Conservation (phyloP, 1,140 invertebrate genomes). For the Drosophila auraria region DNA sequence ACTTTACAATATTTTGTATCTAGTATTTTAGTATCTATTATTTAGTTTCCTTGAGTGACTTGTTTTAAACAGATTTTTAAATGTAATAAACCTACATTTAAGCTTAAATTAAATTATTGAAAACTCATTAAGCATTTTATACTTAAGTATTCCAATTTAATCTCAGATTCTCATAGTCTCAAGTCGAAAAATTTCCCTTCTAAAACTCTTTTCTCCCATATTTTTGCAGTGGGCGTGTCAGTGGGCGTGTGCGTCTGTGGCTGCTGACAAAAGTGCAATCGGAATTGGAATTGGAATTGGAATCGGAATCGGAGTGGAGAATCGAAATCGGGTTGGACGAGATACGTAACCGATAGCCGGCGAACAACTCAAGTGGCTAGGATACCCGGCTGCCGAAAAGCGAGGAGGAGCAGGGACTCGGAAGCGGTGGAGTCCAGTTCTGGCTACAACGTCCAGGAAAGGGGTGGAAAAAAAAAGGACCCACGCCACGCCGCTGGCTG, state of each 20-base stretch:
- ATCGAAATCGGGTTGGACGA: constrained; percentile 17
- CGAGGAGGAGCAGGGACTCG: neutral
- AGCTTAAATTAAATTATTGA: too few relatives aligned
- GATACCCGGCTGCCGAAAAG: constrained; percentile 19
- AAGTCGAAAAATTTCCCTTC: neutral
- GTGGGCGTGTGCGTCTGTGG: constrained; percentile 23
- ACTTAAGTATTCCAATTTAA: neutral
- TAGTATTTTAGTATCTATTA: too few relatives aligned
- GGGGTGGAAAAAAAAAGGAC: neutral
- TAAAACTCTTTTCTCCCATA: neutral
- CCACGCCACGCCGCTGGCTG: constrained; percentile 7
- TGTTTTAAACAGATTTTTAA: too few relatives aligned
- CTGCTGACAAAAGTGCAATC: constrained; percentile 48
- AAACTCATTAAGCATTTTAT: too few relatives aligned
- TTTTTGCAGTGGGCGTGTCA: constrained; percentile 8
- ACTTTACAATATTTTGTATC: too few relatives aligned
- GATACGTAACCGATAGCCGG: constrained; percentile 21
- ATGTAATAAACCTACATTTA: too few relatives aligned
- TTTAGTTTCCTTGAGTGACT: too few relatives aligned
- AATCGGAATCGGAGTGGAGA: constrained; percentile 26
- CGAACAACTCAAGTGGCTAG: constrained; percentile 42
- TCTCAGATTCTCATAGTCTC: neutral
- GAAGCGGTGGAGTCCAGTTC: constrained; percentile 1
- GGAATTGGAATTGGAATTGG: constrained; percentile 33
- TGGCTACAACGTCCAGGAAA: neutral